phyloP scores from a whole-genome alignment of 64 coral and sea anemone species.

The Acropora yongei region DNA sequence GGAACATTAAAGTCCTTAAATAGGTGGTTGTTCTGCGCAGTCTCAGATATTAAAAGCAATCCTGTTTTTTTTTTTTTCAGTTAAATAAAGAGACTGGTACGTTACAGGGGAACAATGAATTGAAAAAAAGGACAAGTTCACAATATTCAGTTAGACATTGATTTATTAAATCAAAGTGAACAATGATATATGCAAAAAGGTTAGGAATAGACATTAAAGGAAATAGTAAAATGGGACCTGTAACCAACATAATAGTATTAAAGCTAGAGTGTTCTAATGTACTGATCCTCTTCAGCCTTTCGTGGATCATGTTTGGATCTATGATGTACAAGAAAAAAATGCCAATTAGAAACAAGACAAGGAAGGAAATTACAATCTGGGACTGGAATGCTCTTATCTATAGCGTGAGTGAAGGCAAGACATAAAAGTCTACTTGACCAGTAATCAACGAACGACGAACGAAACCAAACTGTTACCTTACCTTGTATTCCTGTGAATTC shows the following conservation, averaged over 20 bases:
- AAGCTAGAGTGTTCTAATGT: not conserved
- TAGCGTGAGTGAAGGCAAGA: too few species aligned
- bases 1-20: too few species aligned
- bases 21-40: too few species aligned
- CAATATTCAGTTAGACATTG: not conserved
- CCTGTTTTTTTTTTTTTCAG: too few species aligned
- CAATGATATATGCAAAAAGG: not conserved
- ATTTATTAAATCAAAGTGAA: conserved; percentile 4
- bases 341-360: not conserved
- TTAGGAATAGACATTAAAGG: not conserved
- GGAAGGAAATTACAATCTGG: not conserved
- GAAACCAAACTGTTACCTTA: not conserved
- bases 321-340: not conserved
- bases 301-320: not conserved
- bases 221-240: not conserved
- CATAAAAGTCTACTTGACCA: too few species aligned
- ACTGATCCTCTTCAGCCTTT: not conserved
- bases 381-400: too few species aligned
- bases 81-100: too few species aligned
- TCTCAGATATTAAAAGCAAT: too few species aligned
- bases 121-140: not conserved
- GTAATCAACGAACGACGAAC: not conserved
- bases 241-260: not conserved
- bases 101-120: not conserved
- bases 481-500: not conserved